Evolutionary conservation across 2,113 vertebrate species (phyloP).

Genomic region (Alaudala cheleensis): DNA sequence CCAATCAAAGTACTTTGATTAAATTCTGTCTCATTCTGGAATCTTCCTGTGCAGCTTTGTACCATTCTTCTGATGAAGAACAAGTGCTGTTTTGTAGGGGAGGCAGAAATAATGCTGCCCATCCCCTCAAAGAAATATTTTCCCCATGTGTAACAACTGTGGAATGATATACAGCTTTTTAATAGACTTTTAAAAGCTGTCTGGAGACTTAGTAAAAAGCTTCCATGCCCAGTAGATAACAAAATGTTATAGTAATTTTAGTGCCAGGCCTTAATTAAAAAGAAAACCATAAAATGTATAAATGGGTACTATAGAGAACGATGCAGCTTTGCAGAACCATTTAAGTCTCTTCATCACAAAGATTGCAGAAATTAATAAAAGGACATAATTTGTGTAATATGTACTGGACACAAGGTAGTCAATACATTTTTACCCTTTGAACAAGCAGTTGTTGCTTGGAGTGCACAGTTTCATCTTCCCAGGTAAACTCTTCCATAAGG

Average conservation of each 20-base stretch:
- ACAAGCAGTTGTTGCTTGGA: not conserved
- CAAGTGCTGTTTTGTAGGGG: not conserved
- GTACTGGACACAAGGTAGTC: not conserved
- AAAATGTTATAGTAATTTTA: constrained; percentile 62
- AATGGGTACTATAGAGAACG: not conserved
- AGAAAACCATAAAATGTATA: constrained; percentile 48
- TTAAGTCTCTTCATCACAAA: constrained; percentile 18
- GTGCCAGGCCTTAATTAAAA: constrained; percentile 59
- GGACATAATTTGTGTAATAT: not conserved
- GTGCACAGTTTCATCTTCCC: not conserved
- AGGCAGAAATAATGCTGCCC: not conserved
- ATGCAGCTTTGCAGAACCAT: not conserved
- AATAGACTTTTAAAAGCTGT: constrained; percentile 52
- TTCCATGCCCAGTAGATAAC: constrained; percentile 39
- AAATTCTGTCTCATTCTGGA: not conserved
- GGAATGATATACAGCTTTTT: constrained; percentile 38
- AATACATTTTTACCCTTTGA: not conserved
- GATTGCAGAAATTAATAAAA: constrained; percentile 35
- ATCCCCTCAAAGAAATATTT: not conserved
- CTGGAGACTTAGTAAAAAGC: constrained; percentile 51
- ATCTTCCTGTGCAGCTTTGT: not conserved
- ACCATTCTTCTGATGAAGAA: not conserved
- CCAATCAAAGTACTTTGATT: not conserved
- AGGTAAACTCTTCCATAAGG: constrained; percentile 46
- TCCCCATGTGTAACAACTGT: not conserved